A percentile compares a stretch with the other conserved stretches of the same genome.
phyloP scores from a whole-genome alignment of 2,113 vertebrate species.

The Chamaea fasciata region DNA sequence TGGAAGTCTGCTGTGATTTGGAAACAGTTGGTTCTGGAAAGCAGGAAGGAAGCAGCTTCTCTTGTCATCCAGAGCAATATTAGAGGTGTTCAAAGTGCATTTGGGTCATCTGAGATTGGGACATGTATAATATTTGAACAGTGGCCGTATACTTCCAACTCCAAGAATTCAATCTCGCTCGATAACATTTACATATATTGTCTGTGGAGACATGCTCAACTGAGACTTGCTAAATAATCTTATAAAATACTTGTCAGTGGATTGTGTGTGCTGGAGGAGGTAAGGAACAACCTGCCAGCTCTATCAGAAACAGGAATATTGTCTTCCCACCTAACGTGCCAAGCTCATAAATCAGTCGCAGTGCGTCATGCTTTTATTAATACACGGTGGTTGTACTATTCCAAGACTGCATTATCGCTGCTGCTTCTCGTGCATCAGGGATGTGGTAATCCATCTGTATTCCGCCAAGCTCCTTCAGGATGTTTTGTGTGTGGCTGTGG shows the following conservation, averaged over 20 bases:
- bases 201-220: neutral
- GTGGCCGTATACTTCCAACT: neutral
- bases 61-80: neutral
- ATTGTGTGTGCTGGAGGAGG: neutral
- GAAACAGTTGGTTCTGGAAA: neutral
- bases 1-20: neutral
- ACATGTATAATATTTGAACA: neutral
- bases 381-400: neutral
- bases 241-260: neutral
- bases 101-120: neutral
- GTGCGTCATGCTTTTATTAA: neutral
- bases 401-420: neutral
- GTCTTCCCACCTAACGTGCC: neutral
- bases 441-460: neutral
- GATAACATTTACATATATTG: neutral
- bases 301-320: neutral
- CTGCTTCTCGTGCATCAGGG: neutral
- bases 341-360: neutral
- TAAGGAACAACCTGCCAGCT: neutral
- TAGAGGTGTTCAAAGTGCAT: neutral
- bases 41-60: neutral
- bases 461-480: rapidly evolving
- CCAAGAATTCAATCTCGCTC: neutral
- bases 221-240: neutral
- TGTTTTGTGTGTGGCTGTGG: rapidly evolving